Base-by-base conservation (phyloP, 2,888 invertebrate genomes). In the Muschampia plurimacula region DNA sequence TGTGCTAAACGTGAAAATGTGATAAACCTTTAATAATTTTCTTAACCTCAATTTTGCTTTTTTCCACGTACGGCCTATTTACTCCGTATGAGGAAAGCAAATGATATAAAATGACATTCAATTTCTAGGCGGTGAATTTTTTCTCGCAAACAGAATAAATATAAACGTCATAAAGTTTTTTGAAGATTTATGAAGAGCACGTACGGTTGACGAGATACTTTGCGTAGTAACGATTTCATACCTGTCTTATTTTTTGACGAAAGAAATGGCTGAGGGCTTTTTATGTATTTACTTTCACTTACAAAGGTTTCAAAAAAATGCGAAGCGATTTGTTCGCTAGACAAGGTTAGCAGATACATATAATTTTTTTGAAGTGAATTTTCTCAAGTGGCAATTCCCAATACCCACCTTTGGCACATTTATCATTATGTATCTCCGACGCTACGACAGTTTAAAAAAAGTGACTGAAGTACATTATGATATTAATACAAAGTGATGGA, bases 101-200 rank as follows among this genome's bases (percentile, higher is more conserved):
- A 65, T 15, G 32, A n/a, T 49, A 66, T 66, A 15, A 66, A 66
- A 66, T 66, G 22, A 63, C 36, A 63, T 9, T 36, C 36, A 60
- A 13, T n/a, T 32, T 36, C 36, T n/a, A 13, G 7, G 12, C 13
- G 36, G 0, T 49, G 52, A 52, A 66, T 15, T 55, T 52, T 44
- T 55, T 32, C 36, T 66, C 6, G 15, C 15, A 66, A 66, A 66
- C 15, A 55, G 52, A 66, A 64, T 64, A 46, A 64, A 64, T 64
- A 64, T 66, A 55, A 67, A 55, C 41, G 67, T 67, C 67, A 52
- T 55, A 55, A 67, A 52, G 55, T 55, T 55, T 67, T 41, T 55
- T 55, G 52, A 39, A 67, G 67, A 67, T 39, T 41, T 57, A 67
- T 67, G 55, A 12, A 67, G 55, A 57, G n/a, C 67, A 67, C 67